Conservation (phyloP, 2,888 invertebrate species). For the Ryuthela nishihirai region DNA sequence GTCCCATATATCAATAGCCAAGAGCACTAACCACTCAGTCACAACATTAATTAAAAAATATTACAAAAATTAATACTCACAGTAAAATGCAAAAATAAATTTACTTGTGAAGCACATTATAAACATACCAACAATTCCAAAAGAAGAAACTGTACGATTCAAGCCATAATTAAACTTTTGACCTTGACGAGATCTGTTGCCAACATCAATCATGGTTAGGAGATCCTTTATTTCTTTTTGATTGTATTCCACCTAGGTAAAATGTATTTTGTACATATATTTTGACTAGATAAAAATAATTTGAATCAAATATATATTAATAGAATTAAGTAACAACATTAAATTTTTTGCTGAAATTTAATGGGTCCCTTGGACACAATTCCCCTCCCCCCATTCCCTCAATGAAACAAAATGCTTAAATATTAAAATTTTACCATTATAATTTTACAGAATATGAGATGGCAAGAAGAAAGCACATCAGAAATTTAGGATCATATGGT, state of each 20-base stretch:
- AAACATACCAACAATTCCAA: slow-evolving; percentile 80
- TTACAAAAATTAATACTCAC: neutral
- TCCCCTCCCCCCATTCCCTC: too few relatives aligned
- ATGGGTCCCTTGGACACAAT: too few relatives aligned
- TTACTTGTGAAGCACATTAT: neutral
- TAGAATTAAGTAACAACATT: neutral
- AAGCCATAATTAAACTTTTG: slow-evolving; percentile 57
- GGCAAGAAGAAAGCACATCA: too few relatives aligned
- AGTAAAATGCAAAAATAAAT: neutral
- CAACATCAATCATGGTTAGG: slow-evolving; percentile 69
- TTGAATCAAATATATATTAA: neutral
- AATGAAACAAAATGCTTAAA: neutral
- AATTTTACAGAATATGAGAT: too few relatives aligned
- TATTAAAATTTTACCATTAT: too few relatives aligned
- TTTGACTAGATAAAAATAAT: neutral
- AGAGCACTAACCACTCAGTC: too few relatives aligned
- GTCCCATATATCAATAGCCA: too few relatives aligned
- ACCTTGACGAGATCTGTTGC: slow-evolving; percentile 61
- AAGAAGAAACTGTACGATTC: slow-evolving; percentile 78
- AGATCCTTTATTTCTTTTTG: slow-evolving; percentile 80
- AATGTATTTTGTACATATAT: neutral
- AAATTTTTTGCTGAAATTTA: neutral
- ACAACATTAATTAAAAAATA: neutral
- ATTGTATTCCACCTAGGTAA: slow-evolving; percentile 73
- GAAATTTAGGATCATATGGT: too few relatives aligned